phyloP scores from a whole-genome alignment of 2,888 invertebrate genomes.

The Ametastegia equiseti region DNA sequence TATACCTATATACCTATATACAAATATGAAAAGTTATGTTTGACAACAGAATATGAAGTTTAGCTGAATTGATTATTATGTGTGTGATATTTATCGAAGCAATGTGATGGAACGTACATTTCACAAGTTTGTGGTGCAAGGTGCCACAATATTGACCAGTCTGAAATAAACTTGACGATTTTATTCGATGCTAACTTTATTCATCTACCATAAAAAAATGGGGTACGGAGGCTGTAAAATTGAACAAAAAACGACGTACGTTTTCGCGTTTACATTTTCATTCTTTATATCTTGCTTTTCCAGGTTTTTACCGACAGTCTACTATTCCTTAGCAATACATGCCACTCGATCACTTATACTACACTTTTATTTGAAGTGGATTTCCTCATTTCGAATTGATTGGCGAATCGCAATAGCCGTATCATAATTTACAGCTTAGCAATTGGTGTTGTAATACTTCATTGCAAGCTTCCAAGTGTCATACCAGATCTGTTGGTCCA shows the following conservation, averaged over 20 bases:
- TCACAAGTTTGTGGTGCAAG: background rate
- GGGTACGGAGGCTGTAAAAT: background rate
- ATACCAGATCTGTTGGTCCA: background rate
- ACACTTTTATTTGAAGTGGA: background rate
- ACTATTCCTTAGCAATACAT: background rate
- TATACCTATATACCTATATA: background rate
- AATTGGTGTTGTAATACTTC: background rate
- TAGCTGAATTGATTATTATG: background rate
- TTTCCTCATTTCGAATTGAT: background rate
- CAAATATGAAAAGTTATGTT: background rate
- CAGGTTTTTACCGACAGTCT: background rate
- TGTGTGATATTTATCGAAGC: conserved; percentile 1
- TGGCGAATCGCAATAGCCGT: background rate
- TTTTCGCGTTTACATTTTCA: background rate
- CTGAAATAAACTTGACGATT: background rate
- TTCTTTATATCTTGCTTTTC: background rate
- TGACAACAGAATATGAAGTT: background rate
- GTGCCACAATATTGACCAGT: background rate
- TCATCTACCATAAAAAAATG: background rate
- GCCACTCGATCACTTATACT: background rate
- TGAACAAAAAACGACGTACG: background rate
- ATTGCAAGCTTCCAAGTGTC: background rate
- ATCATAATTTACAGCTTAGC: background rate
- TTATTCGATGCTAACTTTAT: background rate
- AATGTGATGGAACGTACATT: conserved; percentile 1